Evolutionary conservation across 2,888 invertebrate genomes (phyloP), one percentile per base, ranked within the genome.

Genomic region (Ferdinandea cuprea): DNA sequence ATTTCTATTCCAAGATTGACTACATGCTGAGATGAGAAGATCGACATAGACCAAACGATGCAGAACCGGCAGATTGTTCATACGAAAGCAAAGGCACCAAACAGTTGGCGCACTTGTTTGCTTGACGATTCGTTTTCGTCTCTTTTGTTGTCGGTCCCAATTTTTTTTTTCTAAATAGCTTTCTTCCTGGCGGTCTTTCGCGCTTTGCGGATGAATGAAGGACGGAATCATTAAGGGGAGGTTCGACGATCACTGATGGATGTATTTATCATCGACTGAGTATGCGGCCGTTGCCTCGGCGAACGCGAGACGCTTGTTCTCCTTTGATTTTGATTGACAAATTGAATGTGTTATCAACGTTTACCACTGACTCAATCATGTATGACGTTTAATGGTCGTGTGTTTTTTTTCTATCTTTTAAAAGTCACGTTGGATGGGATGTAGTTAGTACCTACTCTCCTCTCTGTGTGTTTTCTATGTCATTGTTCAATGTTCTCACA

Each of bases 101-200:
- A 65, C 58, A 59, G 58, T 78, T 72, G 72, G 50, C 50, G 58
- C 58, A 72, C 63, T 78, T 72, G 72, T 78, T 78, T 65, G 61
- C 44, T 58, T 21, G 21, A 40, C 13, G 54, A 19, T 25, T 25
- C 25, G 2, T 25, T 25, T 59, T 19, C 9, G 1, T 13, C 25
- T 30, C 9, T 13, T 54, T 46, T 28, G 25, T n/a, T 46, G 32
- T 46, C 54, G 15, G 17, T 40, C 59, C 8, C 11, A 19, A 13
- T 66, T 40, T 15, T 42, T n/a, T n/a, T n/a, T n/a, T n/a, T n/a
- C n/a, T 46, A 13, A 48, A 35, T 71, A 42, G 35, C 30, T 30
- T 42, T 58, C 63, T 48, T 48, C 42, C 17, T 46, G 40, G 21
- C 61, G 68, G 21, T 42, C 46, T 48, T 44, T 8, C 6, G 25